Evolutionary conservation across 2,888 invertebrate genomes (phyloP).

Genomic region (Drosophila putrida): DNA sequence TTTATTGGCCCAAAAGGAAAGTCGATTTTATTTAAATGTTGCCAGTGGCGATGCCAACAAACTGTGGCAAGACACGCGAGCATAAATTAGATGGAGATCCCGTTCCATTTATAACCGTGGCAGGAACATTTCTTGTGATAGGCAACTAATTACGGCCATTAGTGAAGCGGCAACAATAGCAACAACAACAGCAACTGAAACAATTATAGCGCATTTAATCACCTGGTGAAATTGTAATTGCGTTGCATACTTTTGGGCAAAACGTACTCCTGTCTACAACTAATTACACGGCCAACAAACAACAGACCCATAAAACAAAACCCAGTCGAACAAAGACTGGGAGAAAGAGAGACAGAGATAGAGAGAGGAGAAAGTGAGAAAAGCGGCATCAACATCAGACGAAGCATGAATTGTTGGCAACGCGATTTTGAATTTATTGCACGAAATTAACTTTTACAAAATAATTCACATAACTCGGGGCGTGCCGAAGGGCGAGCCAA

Average conservation of each 20-base stretch:
- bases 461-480: constrained; percentile 77
- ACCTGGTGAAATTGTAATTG: constrained; percentile 84
- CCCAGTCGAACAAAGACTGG: not conserved
- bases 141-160: constrained; percentile 79
- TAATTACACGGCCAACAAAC: constrained; percentile 51
- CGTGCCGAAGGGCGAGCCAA: constrained; percentile 68
- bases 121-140: constrained; percentile 24
- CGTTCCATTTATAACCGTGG: not conserved
- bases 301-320: constrained; percentile 45
- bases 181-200: constrained; percentile 74
- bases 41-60: constrained; percentile 58
- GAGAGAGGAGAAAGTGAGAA: not conserved
- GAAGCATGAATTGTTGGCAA: constrained; percentile 56
- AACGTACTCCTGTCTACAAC: constrained; percentile 39
- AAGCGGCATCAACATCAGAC: constrained; percentile 24
- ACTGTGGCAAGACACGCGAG: constrained; percentile 67
- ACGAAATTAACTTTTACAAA: constrained; percentile 79
- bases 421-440: constrained; percentile 80
- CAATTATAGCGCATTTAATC: constrained; percentile 84
- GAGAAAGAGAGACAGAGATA: not conserved
- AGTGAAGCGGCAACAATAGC: constrained; percentile 49
- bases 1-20: constrained; percentile 66
- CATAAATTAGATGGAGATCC: constrained; percentile 64
- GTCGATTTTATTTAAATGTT: constrained; percentile 74
- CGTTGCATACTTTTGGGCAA: constrained; percentile 73